A percentile compares a stretch with the other conserved stretches of the same genome.
Evolutionary conservation across 2,888 invertebrate species (phyloP).

Genomic region (Macaria liturata): DNA sequence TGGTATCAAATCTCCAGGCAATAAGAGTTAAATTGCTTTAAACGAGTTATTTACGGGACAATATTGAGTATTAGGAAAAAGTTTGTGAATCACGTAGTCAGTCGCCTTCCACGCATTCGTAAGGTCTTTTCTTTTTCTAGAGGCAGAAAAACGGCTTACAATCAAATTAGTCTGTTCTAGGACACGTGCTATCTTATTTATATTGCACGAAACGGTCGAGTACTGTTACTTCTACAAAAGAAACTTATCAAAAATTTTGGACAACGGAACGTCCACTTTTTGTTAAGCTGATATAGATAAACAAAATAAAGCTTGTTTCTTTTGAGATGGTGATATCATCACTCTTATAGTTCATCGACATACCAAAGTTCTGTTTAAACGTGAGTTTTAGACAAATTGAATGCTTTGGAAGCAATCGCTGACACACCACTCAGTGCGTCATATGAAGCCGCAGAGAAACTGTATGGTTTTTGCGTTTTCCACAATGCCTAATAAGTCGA

Average conservation of each 20-base stretch:
- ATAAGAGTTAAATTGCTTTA: conserved; percentile 20
- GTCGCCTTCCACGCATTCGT: conserved; percentile 21
- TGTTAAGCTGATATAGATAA: too few relatives aligned
- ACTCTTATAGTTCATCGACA: too few relatives aligned
- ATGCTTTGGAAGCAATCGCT: too few relatives aligned
- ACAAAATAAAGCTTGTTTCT: too few relatives aligned
- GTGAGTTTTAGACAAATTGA: too few relatives aligned
- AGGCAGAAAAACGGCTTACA: conserved; percentile 11
- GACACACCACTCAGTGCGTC: too few relatives aligned
- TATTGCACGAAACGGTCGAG: background rate
- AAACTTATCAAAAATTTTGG: background rate
- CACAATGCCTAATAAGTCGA: too few relatives aligned
- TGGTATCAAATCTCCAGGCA: conserved; percentile 6
- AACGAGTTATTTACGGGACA: conserved; percentile 1
- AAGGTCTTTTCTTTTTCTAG: conserved; percentile 16
- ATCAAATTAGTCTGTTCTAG: conserved; percentile 7
- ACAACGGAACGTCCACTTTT: too few relatives aligned
- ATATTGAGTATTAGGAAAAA: conserved; percentile 32
- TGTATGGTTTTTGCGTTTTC: too few relatives aligned
- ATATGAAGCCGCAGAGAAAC: too few relatives aligned
- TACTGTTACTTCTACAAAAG: conserved; percentile 5
- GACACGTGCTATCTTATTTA: conserved; percentile 7
- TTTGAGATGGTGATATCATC: too few relatives aligned
- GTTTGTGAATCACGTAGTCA: conserved; percentile 31
- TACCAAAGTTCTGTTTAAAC: too few relatives aligned